These are phyloP conservation scores for Ctenosaura bakeri DNA, from an alignment of 2,797 vertebrate species.

Conservation along the genomic window DNA sequence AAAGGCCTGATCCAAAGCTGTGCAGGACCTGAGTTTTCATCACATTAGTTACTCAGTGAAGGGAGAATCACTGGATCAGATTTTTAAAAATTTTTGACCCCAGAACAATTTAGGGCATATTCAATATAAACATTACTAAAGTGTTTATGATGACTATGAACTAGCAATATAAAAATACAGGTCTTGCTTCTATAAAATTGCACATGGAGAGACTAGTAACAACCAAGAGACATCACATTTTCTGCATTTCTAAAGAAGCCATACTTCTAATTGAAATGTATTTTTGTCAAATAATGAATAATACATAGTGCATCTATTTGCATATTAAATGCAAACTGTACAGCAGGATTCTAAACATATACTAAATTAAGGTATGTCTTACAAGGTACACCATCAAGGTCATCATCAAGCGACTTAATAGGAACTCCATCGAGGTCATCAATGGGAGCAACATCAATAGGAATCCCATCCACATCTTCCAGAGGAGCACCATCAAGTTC, in stretches of 20 bases:
- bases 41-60: background rate
- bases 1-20: background rate
- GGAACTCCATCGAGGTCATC: constrained; percentile 97
- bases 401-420: constrained; percentile 92
- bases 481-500: constrained; percentile 90
- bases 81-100: background rate
- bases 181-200: background rate
- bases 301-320: background rate
- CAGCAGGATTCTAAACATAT: constrained; percentile 19
- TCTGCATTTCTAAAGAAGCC: constrained; percentile 11
- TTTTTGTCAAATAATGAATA: background rate
- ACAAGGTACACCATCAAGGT: constrained; percentile 97
- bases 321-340: background rate
- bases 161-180: constrained; percentile 37
- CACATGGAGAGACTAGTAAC: background rate
- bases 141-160: background rate
- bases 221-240: background rate
- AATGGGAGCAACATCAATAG: constrained; percentile 85
- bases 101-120: background rate
- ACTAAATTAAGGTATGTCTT: constrained; percentile 66
- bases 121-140: background rate
- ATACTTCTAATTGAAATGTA: background rate
- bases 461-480: constrained; percentile 93
- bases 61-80: background rate
- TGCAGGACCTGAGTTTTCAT: background rate